phyloP scores from a whole-genome alignment of 30 jellyfish, hydroid and myxozoan genomes.

The Cassiopea xamachana region DNA sequence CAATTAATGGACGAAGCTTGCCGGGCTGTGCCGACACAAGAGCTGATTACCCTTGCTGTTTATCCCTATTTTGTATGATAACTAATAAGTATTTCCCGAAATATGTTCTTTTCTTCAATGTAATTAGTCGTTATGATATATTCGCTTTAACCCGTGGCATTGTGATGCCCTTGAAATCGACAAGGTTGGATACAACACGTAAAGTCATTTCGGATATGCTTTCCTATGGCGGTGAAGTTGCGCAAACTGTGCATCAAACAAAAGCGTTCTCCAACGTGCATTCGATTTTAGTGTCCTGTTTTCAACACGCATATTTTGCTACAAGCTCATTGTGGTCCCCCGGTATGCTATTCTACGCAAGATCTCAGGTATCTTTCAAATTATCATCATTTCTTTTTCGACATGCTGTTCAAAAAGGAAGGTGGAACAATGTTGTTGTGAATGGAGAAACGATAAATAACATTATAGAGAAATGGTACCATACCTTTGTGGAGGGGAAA shows the following conservation, averaged over 20 bases:
- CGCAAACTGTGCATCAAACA: constrained; percentile 54
- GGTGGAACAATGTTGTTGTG: constrained; percentile 54
- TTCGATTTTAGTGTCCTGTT: constrained; percentile 76
- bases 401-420: constrained; percentile 63
- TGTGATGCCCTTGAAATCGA: constrained; percentile 21
- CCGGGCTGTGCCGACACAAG: constrained; percentile 73
- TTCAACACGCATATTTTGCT: constrained; percentile 86
- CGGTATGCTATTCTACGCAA: constrained; percentile 57
- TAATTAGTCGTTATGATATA: constrained; percentile 75
- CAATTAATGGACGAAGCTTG: neutral
- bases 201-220: constrained; percentile 75
- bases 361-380: constrained; percentile 53
- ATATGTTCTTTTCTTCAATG: constrained; percentile 50
- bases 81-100: constrained; percentile 47
- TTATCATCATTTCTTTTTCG: constrained; percentile 64
- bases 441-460: constrained; percentile 59
- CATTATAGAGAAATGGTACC: constrained; percentile 54
- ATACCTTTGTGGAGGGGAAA: neutral
- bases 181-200: constrained; percentile 15
- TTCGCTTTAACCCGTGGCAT: constrained; percentile 62
- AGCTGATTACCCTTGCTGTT: constrained; percentile 85
- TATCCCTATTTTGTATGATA: constrained; percentile 80
- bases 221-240: constrained; percentile 75
- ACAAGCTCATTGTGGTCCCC: constrained; percentile 89
- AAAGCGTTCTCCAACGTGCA: constrained; percentile 55